These are phyloP conservation scores for Agonopterix arenella DNA, from an alignment of 2,888 invertebrate species.

Conservation along the genomic window DNA sequence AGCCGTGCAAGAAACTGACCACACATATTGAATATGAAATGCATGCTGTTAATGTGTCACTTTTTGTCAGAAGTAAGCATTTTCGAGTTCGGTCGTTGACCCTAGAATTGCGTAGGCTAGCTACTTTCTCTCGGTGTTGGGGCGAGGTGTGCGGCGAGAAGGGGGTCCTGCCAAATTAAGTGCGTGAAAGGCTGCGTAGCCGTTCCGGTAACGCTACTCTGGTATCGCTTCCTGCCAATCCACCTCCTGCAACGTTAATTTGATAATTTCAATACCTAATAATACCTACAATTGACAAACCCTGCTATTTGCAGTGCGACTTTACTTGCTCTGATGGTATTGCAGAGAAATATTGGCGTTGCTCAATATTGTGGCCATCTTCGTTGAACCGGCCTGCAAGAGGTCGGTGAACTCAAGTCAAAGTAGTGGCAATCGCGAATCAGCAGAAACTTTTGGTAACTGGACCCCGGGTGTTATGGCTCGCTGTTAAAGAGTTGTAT, in stretches of 20 bases:
- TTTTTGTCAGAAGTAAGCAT: conserved; percentile 71
- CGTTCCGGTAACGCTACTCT: conserved; percentile 40
- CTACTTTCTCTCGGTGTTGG: conserved; percentile 70
- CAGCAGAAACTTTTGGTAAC: conserved; percentile 40
- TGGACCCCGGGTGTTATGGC: conserved; percentile 33
- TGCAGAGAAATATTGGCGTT: conserved; percentile 27
- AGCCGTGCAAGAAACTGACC: conserved; percentile 66
- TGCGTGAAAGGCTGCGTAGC: conserved; percentile 70
- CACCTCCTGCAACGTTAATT: conserved; percentile 15
- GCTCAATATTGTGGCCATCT: conserved; percentile 30
- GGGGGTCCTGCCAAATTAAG: conserved; percentile 74
- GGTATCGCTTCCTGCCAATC: conserved; percentile 24
- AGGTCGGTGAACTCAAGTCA: conserved; percentile 40
- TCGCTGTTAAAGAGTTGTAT: conserved; percentile 56
- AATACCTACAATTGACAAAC: conserved; percentile 1
- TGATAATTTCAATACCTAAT: conserved; percentile 4
- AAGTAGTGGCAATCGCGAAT: conserved; percentile 43
- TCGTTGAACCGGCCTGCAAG: conserved; percentile 41
- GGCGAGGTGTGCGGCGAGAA: conserved; percentile 49
- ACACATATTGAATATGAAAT: conserved; percentile 71
- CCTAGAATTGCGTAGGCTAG: conserved; percentile 74
- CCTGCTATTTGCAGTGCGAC: neutral
- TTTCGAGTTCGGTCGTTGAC: conserved; percentile 73
- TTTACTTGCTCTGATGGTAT: conserved; percentile 10
- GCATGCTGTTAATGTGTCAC: conserved; percentile 69